Evolutionary conservation across 23 tunicate genomes (phyloP), one percentile per base, ranked within the genome.

Genomic region (Ascidia mentula): DNA sequence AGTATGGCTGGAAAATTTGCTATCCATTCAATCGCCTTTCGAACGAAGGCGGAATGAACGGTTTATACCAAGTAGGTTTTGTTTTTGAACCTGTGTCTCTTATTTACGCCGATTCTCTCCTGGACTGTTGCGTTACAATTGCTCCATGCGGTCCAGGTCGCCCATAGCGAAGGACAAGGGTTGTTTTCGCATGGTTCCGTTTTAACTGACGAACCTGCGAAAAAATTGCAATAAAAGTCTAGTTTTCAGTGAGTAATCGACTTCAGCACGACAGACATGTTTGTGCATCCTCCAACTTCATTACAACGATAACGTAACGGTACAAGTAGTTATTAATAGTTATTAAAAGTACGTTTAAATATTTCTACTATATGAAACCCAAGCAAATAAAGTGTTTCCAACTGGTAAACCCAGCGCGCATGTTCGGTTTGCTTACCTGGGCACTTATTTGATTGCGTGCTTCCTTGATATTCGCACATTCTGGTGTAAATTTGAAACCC

Each of bases 61-160:
- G n/a, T n/a, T n/a, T n/a, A n/a, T n/a, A n/a, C n/a, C n/a, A n/a
- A n/a, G n/a, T n/a, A n/a, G n/a, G n/a, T n/a, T n/a, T n/a, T n/a
- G n/a, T n/a, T n/a, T n/a, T n/a, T 70, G 7, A 20, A 70, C 74
- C 74, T 70, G 7, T 70, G 24, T 70, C 74, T 70, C 3, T 35
- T 7, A 1, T 2, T 33, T 36, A 30, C 18, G 24, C 74, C 74
- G 9, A 17, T 32, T 33, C 38, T 70, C 7, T 18, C 17, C 18
- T 5, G 22, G 38, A 18, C 18, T 5, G 37, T 34, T 32, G 38
- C 38, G 38, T 6, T 12, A 30, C 74, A 70, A 33, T 26, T 34
- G 31, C 36, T 30, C 74, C 74, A 70, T 30, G 74, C 34, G 31
- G 74, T 20, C 74, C 74, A 70, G 8, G 74, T 20, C 18, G 37